Percentiles rank a stretch among this genome's conserved stretches.
Conservation (phyloP, 2,797 vertebrate genomes). For the Botia almorhae region DNA sequence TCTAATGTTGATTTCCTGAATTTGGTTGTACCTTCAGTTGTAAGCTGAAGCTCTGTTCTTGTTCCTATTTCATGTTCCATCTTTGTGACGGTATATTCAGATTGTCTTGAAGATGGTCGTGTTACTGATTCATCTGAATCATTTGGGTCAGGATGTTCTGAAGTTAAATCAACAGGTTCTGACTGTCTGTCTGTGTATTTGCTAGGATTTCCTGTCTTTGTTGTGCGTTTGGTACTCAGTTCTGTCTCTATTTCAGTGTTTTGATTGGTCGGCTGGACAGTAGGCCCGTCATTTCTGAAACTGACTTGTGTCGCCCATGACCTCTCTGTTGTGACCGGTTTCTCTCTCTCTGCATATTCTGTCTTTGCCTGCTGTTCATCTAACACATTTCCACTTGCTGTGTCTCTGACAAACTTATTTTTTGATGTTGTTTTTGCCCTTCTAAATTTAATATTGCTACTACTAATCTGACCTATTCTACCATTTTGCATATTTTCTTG, state of each 20-base stretch:
- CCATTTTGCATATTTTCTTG: neutral
- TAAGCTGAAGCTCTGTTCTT: neutral
- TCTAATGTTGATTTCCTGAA: neutral
- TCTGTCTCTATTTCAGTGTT: too few relatives aligned
- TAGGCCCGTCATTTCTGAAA: too few relatives aligned
- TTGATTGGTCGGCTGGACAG: too few relatives aligned
- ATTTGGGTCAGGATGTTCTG: neutral
- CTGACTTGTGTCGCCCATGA: too few relatives aligned
- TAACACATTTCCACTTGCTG: too few relatives aligned
- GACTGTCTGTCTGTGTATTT: neutral
- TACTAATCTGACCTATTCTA: neutral
- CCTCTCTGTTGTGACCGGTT: too few relatives aligned
- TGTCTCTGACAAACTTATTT: too few relatives aligned
- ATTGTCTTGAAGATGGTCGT: neutral
- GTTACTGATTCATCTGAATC: neutral
- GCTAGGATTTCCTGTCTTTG: neutral
- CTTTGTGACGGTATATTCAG: neutral
- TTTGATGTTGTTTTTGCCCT: neutral
- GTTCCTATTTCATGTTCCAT: neutral
- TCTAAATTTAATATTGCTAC: neutral
- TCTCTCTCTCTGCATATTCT: too few relatives aligned
- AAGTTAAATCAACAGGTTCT: neutral
- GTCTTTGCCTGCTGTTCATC: too few relatives aligned
- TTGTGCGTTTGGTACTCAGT: neutral
- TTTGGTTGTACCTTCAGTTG: slow-evolving; percentile 4